A percentile compares a stretch with the other conserved stretches of the same genome.
Conservation (phyloP, 2,888 invertebrate genomes). For the Dexiosoma caninum region DNA sequence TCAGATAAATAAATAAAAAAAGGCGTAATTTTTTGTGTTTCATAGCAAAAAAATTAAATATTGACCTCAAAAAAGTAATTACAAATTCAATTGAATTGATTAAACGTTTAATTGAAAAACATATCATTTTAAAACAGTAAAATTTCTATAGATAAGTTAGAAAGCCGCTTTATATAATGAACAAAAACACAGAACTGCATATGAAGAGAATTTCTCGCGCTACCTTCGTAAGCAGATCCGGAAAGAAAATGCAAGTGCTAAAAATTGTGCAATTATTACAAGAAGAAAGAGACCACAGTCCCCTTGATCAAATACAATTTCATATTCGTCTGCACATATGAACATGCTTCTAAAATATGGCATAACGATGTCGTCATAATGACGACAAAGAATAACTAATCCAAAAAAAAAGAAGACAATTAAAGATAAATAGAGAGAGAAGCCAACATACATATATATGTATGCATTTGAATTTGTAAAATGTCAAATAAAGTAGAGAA, state of each 20-base stretch:
- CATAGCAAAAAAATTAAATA: no score
- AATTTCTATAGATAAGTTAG: no score
- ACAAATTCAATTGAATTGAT: no score
- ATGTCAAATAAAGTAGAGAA: constrained; percentile 45
- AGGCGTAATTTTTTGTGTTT: no score
- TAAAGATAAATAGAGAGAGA: background rate
- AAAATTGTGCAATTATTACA: constrained; percentile 49
- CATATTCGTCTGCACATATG: background rate
- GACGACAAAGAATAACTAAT: constrained; percentile 25
- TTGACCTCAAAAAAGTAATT: no score
- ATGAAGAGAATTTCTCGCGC: background rate
- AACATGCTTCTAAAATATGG: constrained; percentile 30
- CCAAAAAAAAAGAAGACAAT: background rate
- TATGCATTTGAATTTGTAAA: constrained; percentile 29
- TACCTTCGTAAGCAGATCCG: background rate
- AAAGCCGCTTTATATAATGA: no score
- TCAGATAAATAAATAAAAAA: no score
- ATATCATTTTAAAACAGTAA: no score
- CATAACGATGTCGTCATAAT: constrained; percentile 33
- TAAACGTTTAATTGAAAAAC: no score
- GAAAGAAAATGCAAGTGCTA: constrained; percentile 52
- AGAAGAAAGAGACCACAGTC: background rate
- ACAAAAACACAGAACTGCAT: no score
- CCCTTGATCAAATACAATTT: background rate
- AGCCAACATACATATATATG: no score